Conservation (phyloP, 2,113 vertebrate genomes). For the Procapra przewalskii region DNA sequence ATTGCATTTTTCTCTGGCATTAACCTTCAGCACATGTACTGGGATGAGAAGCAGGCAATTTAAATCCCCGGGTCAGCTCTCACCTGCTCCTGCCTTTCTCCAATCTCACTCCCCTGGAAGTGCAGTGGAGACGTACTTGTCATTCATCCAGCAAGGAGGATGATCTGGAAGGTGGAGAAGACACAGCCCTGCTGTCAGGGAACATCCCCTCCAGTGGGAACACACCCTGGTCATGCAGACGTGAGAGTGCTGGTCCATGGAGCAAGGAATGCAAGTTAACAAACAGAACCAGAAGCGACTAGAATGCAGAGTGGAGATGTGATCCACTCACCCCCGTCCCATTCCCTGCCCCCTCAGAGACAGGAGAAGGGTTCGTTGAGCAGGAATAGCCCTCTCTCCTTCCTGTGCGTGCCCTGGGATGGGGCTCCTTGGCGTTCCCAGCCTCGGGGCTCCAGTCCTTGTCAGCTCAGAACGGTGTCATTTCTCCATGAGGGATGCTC, state of each 20-base stretch:
- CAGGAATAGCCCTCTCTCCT: background rate
- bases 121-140: background rate
- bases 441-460: background rate
- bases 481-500: accelerated
- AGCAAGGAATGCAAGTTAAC: too few relatives aligned
- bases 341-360: background rate
- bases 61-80: background rate
- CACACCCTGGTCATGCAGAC: background rate
- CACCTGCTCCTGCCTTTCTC: background rate
- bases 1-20: background rate
- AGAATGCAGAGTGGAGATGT: background rate
- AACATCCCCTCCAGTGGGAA: background rate
- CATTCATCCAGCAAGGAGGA: accelerated
- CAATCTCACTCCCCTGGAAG: background rate
- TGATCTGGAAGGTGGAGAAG: background rate
- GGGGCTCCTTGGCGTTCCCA: background rate
- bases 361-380: accelerated
- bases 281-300: accelerated
- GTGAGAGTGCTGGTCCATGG: accelerated
- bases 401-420: background rate
- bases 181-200: background rate
- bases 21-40: background rate
- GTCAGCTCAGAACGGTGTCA: accelerated
- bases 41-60: background rate
- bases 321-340: background rate